These are phyloP conservation scores for Cebus imitator DNA, from an alignment of 2,113 vertebrate species.

Conservation along the genomic window DNA sequence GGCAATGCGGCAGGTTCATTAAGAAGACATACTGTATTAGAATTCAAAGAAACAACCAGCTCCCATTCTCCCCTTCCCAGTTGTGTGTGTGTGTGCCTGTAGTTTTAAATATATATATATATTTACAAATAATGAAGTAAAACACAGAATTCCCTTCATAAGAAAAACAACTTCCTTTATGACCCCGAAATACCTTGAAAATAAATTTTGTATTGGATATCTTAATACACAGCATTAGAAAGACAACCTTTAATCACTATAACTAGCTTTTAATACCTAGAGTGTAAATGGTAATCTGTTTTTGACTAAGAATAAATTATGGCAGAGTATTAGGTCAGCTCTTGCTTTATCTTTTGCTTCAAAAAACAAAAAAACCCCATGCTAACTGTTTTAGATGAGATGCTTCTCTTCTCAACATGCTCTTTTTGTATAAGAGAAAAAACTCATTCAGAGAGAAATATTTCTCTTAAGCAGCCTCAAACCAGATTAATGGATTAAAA, in stretches of 20 bases:
- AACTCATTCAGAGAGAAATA: background rate
- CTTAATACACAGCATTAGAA: conserved; percentile 24
- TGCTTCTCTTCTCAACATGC: background rate
- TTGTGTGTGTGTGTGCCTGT: background rate
- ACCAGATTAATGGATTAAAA: conserved; percentile 63
- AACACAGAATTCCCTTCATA: conserved; percentile 66
- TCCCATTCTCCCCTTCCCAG: conserved; percentile 55
- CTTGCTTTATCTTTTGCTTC: conserved; percentile 26
- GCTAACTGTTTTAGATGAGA: conserved; percentile 44
- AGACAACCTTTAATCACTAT: conserved; percentile 66
- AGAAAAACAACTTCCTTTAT: conserved; percentile 53
- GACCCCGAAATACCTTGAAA: conserved; percentile 34
- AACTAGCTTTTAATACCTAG: conserved; percentile 63
- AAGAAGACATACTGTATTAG: conserved; percentile 83
- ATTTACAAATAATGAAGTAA: conserved; percentile 71
- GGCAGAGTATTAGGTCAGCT: background rate
- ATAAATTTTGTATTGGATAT: conserved; percentile 64
- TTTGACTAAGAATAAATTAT: conserved; percentile 68
- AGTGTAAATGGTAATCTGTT: background rate
- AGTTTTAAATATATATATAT: conserved; percentile 18
- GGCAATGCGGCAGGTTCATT: conserved; percentile 82
- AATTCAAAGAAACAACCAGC: conserved; percentile 77
- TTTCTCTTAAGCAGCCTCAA: conserved; percentile 9
- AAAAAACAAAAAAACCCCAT: background rate
- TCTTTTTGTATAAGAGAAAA: conserved; percentile 27